Evolutionary conservation across 2,888 invertebrate species (phyloP), one percentile per base, ranked within the genome.

Genomic region (Neoaliturus tenellus): DNA sequence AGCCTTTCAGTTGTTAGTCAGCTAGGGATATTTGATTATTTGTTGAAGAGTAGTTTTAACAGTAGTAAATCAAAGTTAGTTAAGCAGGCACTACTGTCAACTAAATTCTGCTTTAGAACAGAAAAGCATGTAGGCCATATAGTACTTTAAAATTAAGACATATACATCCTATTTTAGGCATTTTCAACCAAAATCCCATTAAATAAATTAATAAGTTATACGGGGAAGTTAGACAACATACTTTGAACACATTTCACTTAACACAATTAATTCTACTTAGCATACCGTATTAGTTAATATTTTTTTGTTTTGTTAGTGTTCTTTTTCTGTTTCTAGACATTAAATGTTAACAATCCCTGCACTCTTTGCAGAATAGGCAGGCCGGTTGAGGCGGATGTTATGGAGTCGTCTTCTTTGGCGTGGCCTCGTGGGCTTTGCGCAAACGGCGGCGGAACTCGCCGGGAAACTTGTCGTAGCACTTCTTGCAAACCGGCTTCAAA

Each of bases 381-480:
- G 78, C 35, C 8, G 75, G 75, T 48, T 41, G 39, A 20, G 2
- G 73, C 28, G 12, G 51, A 78, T 78, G 78, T 71, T 71, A 71
- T 82, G 71, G 73, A 23, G 84, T 82, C 1, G 81, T 69, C 23
- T 88, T 88, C 84, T 88, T 87, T 4, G 88, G 88, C 58, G 95
- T 95, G 89, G 96, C 94, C 89, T 97, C 95, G 89, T 97, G 97
- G 88, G 98, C 97, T 87, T 97, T 95, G 87, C 98, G 95, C 90
- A 99, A 93, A 23, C 99, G 94, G 87, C 98, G 96, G 84, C 98
- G 95, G 88, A 99, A 92, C 91, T 99, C 99, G 48, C 94, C 93
- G 0, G 99, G 99, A 91, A 99, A 98, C 89, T 95, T 96, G 89
- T 99, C 99, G 91, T 99, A 99, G 91, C 99, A 99, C 89, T 98